Base-by-base conservation (phyloP, 1,140 invertebrate species). In the Yoshiicerus persimilis region DNA sequence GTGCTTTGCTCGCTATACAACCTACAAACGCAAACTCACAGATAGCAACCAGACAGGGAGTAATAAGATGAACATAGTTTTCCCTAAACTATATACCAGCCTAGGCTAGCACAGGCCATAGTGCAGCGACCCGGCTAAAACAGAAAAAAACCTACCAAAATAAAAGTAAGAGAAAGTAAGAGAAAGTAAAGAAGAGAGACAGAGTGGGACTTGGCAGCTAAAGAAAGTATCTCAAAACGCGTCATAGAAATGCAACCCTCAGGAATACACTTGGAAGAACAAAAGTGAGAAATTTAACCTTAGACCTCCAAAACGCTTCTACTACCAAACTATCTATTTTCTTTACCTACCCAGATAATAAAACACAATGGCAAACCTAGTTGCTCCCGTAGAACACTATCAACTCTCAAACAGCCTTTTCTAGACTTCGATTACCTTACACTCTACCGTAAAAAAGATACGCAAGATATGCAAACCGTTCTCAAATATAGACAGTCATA, bases 231-330 rank as follows among this genome's bases (percentile, higher is more conserved):
- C 75, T 36, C 30, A 34, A 34, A n/a, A 80, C 34, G 32, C 75
- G 66, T n/a, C 75, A 80, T 80, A 38, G 34, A 34, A 80, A 80
- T n/a, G 75, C 16, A 80, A 80, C 75, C 75, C 75, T 34, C 4
- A 80, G 75, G 75, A 80, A 80, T 80, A 36, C 75, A 80, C 30
- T 10, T 70, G 16, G 20, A 13, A 80, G 32, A 38, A 80, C 75
- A 80, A 80, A 80, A 80, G 75, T 80, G 34, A n/a, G 34, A 80
- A 80, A 80, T 36, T 80, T 80, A 80, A 80, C 75, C 32, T 80
- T 80, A 36, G 75, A 38, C 30, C 75, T 27, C 25, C 23, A 66
- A 66, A 30, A 66, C 25, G 16, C 13, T 56, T 56, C 47, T 6
- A 56, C 47, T 56, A 56, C 13, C 47, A 56, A 56, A 56, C 47